Evolutionary conservation across 2,888 invertebrate genomes (phyloP).

Genomic region (Xestobium rufovillosum): DNA sequence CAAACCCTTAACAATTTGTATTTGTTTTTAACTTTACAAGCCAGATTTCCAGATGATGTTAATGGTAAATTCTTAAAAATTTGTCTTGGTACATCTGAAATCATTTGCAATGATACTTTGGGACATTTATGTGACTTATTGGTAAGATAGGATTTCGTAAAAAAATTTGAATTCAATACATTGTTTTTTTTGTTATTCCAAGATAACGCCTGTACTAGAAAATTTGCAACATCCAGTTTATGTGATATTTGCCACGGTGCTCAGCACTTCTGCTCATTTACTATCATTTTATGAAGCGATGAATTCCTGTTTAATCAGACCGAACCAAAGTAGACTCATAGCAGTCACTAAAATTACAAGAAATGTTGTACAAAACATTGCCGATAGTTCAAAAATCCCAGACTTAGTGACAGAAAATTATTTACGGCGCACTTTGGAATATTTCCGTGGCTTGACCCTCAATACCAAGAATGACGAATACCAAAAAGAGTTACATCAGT

Average conservation of each 20-base stretch:
- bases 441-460: constrained; percentile 53
- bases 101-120: constrained; percentile 53
- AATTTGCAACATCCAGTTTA: constrained; percentile 58
- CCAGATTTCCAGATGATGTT: constrained; percentile 46
- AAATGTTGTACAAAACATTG: constrained; percentile 41
- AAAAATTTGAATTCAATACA: too few species aligned
- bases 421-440: constrained; percentile 55
- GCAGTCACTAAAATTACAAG: constrained; percentile 53
- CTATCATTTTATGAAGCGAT: not conserved
- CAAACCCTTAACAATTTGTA: constrained; percentile 60
- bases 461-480: constrained; percentile 53
- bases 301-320: constrained; percentile 42
- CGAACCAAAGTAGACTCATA: constrained; percentile 53
- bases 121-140: constrained; percentile 46
- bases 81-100: constrained; percentile 48
- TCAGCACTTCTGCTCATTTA: too few species aligned
- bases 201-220: constrained; percentile 54
- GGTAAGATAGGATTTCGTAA: too few species aligned
- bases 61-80: constrained; percentile 50
- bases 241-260: constrained; percentile 49
- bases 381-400: constrained; percentile 48
- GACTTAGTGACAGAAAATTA: constrained; percentile 57
- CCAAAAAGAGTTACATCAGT: constrained; percentile 50
- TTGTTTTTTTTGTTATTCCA: too few species aligned
- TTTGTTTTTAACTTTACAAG: constrained; percentile 45